A percentile compares a stretch with the other conserved stretches of the same genome.
Conservation (phyloP, 2,113 vertebrate genomes). For the Gallinago undulata region DNA sequence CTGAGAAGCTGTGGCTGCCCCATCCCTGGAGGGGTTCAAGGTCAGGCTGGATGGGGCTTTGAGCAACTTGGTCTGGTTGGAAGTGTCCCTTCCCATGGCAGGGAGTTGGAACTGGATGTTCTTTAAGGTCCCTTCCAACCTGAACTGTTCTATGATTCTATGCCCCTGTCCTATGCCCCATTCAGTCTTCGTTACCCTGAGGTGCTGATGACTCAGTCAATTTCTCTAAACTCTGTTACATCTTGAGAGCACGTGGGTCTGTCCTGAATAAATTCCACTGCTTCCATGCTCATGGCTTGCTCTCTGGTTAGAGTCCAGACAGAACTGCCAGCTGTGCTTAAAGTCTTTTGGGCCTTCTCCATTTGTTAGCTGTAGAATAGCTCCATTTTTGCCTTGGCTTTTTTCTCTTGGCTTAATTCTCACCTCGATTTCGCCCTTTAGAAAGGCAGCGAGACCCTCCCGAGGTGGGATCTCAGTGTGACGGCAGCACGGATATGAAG, state of each 20-base stretch:
- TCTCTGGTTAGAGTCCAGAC: background rate
- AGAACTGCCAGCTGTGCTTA: background rate
- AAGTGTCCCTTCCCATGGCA: too few relatives aligned
- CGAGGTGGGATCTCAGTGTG: background rate
- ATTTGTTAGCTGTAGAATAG: background rate
- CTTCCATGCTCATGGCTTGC: background rate
- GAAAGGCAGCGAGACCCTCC: background rate
- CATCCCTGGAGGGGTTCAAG: too few relatives aligned
- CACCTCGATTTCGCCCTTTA: background rate
- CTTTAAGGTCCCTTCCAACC: background rate
- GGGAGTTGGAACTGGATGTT: background rate
- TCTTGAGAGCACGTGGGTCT: rapidly evolving
- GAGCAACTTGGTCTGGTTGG: too few relatives aligned
- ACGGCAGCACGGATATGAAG: rapidly evolving
- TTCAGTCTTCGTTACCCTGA: background rate
- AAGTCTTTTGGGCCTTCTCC: background rate
- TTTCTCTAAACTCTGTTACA: background rate
- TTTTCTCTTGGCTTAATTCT: background rate
- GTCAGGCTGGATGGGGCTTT: too few relatives aligned
- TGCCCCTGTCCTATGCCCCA: background rate
- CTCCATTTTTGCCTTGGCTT: background rate
- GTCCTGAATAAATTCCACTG: background rate
- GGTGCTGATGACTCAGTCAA: background rate
- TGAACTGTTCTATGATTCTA: background rate
- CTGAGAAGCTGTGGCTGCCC: too few relatives aligned